A percentile compares a stretch with the other conserved stretches of the same genome.
Conservation (phyloP, 2,797 vertebrate genomes). For the Tiaroga cobitis region DNA sequence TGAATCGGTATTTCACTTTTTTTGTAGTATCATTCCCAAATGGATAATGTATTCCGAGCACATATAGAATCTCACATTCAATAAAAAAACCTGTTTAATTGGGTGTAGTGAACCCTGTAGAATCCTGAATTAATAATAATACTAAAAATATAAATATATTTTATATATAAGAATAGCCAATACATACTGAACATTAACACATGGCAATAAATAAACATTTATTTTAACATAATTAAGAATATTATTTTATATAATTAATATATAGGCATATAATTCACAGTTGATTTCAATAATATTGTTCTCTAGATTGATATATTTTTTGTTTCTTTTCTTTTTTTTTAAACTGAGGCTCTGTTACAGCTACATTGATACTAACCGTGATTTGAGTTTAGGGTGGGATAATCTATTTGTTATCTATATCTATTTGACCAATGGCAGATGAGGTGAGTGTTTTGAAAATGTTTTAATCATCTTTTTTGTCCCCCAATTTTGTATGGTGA, state of each 20-base stretch:
- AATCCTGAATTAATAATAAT: background rate
- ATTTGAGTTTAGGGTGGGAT: no score
- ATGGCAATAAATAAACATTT: background rate
- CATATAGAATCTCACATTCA: background rate
- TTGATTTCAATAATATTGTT: no score
- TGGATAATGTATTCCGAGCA: background rate
- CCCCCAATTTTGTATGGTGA: no score
- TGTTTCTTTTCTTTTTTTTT: no score
- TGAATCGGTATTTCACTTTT: background rate
- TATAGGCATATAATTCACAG: background rate
- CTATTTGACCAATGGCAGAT: no score
- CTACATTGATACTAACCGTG: no score
- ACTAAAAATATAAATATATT: background rate
- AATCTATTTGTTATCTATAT: no score
- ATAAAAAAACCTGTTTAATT: background rate
- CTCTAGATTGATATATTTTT: no score
- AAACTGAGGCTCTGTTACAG: no score
- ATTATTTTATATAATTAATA: background rate
- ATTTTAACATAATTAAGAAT: background rate
- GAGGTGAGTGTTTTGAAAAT: no score
- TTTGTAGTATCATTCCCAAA: background rate
- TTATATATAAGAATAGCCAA: background rate
- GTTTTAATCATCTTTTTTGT: no score
- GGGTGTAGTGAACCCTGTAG: background rate
- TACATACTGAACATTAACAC: background rate